Conservation (phyloP, 1,140 invertebrate species). For the Bombus pascuorum region DNA sequence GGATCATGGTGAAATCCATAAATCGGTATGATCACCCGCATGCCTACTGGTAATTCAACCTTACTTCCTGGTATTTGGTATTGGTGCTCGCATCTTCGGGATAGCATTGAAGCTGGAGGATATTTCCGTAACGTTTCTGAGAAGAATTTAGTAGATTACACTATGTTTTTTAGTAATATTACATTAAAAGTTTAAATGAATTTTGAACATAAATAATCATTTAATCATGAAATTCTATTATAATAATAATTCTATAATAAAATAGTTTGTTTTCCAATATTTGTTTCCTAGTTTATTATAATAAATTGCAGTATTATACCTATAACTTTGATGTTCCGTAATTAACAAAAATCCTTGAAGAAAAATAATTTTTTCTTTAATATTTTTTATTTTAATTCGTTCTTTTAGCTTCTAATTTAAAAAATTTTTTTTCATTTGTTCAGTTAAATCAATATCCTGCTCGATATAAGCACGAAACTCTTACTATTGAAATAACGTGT, state of each 20-base stretch:
- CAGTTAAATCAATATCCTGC: no score
- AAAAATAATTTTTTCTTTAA: not conserved
- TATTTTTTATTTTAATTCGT: not conserved
- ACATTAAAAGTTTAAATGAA: not conserved
- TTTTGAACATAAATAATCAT: not conserved
- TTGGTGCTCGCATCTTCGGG: slow-evolving; percentile 78
- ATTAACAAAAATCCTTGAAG: not conserved
- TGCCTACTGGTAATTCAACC: slow-evolving; percentile 77
- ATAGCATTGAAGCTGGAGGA: slow-evolving; percentile 81
- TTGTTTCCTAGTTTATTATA: not conserved
- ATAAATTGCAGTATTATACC: not conserved
- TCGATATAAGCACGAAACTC: no score
- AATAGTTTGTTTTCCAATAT: not conserved
- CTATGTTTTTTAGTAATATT: not conserved
- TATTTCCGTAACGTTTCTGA: slow-evolving; percentile 83
- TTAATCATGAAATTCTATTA: not conserved
- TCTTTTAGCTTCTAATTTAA: no score
- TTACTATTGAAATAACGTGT: no score
- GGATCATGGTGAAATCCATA: slow-evolving; percentile 87
- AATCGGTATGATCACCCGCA: slow-evolving; percentile 83
- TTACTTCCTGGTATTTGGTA: slow-evolving; percentile 77
- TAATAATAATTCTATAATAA: not conserved
- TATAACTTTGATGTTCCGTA: not conserved
- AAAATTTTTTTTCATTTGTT: no score
- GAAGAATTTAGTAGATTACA: not conserved